Percentiles rank a stretch among this genome's conserved stretches.
Evolutionary conservation across 2,888 invertebrate species (phyloP).

Genomic region (Sarcophaga subvicina): DNA sequence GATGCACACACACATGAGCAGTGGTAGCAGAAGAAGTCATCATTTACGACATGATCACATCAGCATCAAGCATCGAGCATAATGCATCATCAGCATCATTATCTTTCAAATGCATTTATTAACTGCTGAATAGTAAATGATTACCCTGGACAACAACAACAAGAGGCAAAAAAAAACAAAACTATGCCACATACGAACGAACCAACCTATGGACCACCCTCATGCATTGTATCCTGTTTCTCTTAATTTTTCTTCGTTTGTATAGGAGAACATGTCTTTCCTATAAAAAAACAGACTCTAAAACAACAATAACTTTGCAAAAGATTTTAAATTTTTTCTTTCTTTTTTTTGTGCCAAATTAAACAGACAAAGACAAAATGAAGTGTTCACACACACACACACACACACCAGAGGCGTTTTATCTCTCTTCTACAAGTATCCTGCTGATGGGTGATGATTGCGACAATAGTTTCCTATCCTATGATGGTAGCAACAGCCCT

Average conservation of each 20-base stretch:
- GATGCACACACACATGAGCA: slow-evolving; percentile 9
- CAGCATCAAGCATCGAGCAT: slow-evolving; percentile 13
- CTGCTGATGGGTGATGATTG: slow-evolving; percentile 44
- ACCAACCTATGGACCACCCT: slow-evolving; percentile 55
- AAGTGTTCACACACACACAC: slow-evolving; percentile 64
- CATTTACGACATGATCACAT: slow-evolving; percentile 13
- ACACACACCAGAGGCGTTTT: slow-evolving; percentile 64
- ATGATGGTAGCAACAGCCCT: slow-evolving; percentile 41
- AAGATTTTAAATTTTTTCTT: slow-evolving; percentile 30
- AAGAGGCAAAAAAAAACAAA: too few species aligned
- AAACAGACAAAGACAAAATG: slow-evolving; percentile 54
- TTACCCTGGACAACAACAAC: not conserved
- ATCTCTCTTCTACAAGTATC: slow-evolving; percentile 17
- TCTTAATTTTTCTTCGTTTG: slow-evolving; percentile 34
- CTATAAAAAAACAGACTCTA: slow-evolving; percentile 35
- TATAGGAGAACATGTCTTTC: slow-evolving; percentile 62
- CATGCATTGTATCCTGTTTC: slow-evolving; percentile 59
- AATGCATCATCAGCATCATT: not conserved
- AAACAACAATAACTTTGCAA: slow-evolving; percentile 55
- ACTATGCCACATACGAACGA: not conserved
- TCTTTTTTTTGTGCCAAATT: slow-evolving; percentile 51
- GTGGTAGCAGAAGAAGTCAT: slow-evolving; percentile 40
- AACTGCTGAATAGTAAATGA: slow-evolving; percentile 4
- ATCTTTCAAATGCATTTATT: not conserved
- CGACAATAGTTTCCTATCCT: slow-evolving; percentile 44